Evolutionary conservation across 2,888 invertebrate species (phyloP).

Genomic region (Petrolisthes manimaculis): DNA sequence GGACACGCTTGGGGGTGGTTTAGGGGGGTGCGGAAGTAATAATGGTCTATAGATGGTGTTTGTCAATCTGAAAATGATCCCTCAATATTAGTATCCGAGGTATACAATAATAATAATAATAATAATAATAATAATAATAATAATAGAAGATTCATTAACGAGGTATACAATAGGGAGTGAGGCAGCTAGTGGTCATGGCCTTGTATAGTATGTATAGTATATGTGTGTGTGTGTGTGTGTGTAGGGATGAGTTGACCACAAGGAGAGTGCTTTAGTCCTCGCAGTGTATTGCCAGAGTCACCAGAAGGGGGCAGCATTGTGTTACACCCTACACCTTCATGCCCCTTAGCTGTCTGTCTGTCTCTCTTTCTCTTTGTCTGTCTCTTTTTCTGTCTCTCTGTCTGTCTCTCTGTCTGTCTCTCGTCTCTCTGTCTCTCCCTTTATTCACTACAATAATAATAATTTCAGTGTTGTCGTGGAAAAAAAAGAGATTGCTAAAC

Average conservation of each 20-base stretch:
- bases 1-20: too few species aligned
- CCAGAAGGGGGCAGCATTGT: too few species aligned
- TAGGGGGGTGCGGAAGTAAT: too few species aligned
- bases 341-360: constrained; percentile 15
- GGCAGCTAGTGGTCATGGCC: neutral
- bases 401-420: neutral
- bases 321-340: constrained; percentile 8
- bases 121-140: neutral
- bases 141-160: neutral
- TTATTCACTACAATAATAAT: neutral
- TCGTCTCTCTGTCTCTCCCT: too few species aligned
- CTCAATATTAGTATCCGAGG: neutral
- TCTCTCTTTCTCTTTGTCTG: neutral
- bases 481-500: too few species aligned
- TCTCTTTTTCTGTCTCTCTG: constrained; percentile 17
- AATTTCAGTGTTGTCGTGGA: neutral
- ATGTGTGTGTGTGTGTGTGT: too few species aligned
- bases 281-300: neutral
- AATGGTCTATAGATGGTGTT: too few species aligned
- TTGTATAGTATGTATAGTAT: neutral
- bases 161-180: neutral
- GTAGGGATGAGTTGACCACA: neutral
- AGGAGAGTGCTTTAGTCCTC: neutral
- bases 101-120: constrained; percentile 7
- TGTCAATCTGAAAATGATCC: too few species aligned